Evolutionary conservation across 2,113 vertebrate species (phyloP), one percentile per base, ranked within the genome.

Genomic region (Etheostoma cragini): DNA sequence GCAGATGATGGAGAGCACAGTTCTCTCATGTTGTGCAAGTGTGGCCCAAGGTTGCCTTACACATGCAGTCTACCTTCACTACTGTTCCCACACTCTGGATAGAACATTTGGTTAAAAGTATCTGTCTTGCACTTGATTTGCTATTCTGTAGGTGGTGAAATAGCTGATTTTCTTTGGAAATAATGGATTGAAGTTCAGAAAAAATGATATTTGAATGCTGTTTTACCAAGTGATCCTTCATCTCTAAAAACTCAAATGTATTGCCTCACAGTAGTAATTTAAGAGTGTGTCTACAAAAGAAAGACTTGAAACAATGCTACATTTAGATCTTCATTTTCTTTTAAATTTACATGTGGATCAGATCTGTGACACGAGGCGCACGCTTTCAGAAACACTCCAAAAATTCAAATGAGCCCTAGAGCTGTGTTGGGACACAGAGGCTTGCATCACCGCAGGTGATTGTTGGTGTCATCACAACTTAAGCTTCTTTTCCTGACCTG

Each of bases 391-490:
- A 22, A 73, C 67, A 46, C 62, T 30, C 30, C 22, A 46, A 70
- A 80, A 54, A 87, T 79, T 87, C 61, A 86, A 80, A 86, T 15
- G 35, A 82, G 74, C 12, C 60, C 62, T 85, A 69, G 62, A 58
- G 73, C 57, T 61, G 64, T 80, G 80, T 80, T 87, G 87, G 91
- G 80, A 87, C 85, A 90, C 71, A 82, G 73, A 81, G 68, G 70
- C 87, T 85, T 80, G 38, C 66, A 79, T 79, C 85, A 81, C 85
- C 72, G 87, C 81, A 86, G 87, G 88, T n/a, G n/a, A n/a, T n/a
- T n/a, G n/a, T n/a, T n/a, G 71, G 89, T 88, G 89, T 88, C 83
- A 86, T 87, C 80, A 85, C 79, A 83, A 83, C 82, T 85, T 71
- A 65, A 61, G 49, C 62, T 72, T 84, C 16, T 66, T 81, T 67